These are phyloP conservation scores for Astur gentilis DNA, from an alignment of 2,113 vertebrate genomes.

Conservation along the genomic window DNA sequence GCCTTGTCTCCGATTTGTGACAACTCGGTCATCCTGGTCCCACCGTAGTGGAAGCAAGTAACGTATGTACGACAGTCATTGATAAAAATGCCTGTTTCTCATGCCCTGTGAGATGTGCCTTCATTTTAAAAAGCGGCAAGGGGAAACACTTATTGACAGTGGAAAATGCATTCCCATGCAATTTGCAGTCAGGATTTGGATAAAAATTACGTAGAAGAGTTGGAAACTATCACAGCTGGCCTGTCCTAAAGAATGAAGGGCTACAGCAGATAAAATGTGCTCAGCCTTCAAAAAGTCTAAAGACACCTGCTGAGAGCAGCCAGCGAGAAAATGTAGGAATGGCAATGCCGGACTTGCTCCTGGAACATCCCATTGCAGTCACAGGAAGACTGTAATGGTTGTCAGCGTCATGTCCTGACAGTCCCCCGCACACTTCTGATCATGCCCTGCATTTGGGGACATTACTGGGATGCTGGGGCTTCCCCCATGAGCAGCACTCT, in stretches of 20 bases:
- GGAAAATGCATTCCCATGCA: not conserved
- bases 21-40: not conserved
- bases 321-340: not conserved
- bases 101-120: not conserved
- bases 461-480: not conserved
- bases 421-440: not conserved
- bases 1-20: not conserved
- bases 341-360: not conserved
- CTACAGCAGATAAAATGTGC: not conserved
- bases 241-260: not conserved
- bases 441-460: not conserved
- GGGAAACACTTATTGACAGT: not conserved
- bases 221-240: not conserved
- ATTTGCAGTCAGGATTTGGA: not conserved
- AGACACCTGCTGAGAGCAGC: not conserved
- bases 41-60: not conserved
- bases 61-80: not conserved
- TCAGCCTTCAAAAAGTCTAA: not conserved
- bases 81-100: not conserved
- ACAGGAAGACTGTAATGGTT: not conserved
- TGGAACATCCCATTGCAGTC: not conserved
- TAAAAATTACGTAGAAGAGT: not conserved
- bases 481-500: not conserved
- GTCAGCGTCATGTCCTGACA: not conserved
- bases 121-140: not conserved